Conservation (phyloP, 2,113 vertebrate genomes). For the Prionailurus viverrinus region DNA sequence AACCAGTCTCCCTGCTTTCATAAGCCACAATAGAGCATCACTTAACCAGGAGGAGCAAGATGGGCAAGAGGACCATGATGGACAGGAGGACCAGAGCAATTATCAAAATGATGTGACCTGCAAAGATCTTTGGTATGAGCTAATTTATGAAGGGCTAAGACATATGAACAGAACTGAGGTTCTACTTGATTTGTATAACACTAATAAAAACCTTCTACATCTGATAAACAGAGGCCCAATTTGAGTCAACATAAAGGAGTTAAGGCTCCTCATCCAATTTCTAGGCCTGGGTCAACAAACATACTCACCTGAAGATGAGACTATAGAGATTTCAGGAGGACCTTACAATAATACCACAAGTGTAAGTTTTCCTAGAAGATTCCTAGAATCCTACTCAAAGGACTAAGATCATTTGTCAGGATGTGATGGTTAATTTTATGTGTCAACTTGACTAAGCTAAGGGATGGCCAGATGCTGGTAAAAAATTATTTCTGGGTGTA, state of each 20-base stretch:
- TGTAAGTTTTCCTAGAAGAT: background rate
- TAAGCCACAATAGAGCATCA: background rate
- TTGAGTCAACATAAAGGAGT: background rate
- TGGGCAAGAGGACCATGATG: background rate
- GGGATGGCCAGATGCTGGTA: background rate
- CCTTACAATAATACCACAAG: background rate
- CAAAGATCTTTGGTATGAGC: background rate
- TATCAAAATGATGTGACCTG: background rate
- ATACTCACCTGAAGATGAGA: background rate
- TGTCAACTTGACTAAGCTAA: background rate
- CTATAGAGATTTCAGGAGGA: background rate
- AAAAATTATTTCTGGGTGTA: background rate
- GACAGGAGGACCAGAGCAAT: background rate
- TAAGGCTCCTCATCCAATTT: background rate
- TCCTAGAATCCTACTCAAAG: background rate
- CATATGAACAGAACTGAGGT: background rate
- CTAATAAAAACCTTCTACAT: background rate
- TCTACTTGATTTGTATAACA: background rate
- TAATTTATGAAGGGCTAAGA: background rate
- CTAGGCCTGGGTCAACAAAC: background rate
- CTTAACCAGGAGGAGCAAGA: background rate
- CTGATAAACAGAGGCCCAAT: background rate
- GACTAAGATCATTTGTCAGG: background rate
- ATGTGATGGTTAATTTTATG: background rate
- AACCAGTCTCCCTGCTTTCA: background rate